Evolutionary conservation across 1,140 invertebrate species (phyloP).

Genomic region (Conus ventricosus): DNA sequence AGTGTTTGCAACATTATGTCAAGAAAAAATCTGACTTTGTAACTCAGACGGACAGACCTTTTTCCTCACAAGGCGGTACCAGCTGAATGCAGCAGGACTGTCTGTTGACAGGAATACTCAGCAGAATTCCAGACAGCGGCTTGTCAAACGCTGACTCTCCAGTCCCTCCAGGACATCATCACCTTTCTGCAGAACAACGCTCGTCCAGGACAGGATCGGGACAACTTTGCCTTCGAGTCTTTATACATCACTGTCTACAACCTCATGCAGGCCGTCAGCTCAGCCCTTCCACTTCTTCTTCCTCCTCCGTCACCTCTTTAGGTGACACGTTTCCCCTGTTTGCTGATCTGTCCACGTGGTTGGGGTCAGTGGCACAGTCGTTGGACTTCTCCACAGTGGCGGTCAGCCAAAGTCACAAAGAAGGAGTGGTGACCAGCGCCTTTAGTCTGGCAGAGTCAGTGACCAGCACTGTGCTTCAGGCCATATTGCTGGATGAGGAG

Average conservation of each 20-base stretch:
- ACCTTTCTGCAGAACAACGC: conserved; percentile 44
- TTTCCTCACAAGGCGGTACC: too few relatives aligned
- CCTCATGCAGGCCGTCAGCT: conserved; percentile 52
- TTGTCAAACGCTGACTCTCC: conserved; percentile 46
- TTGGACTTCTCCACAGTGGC: conserved; percentile 23
- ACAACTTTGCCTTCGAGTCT: conserved; percentile 48
- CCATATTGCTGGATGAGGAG: conserved; percentile 45
- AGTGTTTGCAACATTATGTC: too few relatives aligned
- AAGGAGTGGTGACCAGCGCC: conserved; percentile 40
- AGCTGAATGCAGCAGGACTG: too few relatives aligned
- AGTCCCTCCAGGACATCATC: conserved; percentile 43
- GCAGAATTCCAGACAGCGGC: conserved; percentile 53
- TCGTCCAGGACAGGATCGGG: conserved; percentile 43
- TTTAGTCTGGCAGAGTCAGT: conserved; percentile 49
- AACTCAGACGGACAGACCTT: too few relatives aligned
- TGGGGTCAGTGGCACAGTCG: not conserved
- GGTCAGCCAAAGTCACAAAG: conserved; percentile 40
- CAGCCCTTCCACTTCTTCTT: conserved; percentile 25
- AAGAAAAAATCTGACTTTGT: too few relatives aligned
- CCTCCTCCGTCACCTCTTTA: conserved; percentile 2
- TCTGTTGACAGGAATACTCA: conserved; percentile 51
- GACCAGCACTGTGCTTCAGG: conserved; percentile 46
- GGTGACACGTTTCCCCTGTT: conserved; percentile 17
- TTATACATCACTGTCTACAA: conserved; percentile 52
- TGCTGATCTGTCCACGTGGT: not conserved